Evolutionary conservation across 2,888 invertebrate species (phyloP).

Genomic region (Dusona sp.): DNA sequence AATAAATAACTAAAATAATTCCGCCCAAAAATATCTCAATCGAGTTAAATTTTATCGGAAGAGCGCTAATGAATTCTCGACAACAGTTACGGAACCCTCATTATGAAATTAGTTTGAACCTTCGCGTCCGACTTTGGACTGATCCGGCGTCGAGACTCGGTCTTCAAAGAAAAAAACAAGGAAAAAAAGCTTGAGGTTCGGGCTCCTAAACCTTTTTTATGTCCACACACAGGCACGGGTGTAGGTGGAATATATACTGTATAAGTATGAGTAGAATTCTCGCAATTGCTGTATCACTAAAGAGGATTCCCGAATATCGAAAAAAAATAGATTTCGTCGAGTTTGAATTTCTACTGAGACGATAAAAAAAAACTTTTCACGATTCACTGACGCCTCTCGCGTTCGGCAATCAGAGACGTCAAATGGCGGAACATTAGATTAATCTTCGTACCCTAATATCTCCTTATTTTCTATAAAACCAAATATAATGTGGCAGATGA

Average conservation of each 20-base stretch:
- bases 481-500: slow-evolving; percentile 48
- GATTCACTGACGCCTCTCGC: slow-evolving; percentile 19
- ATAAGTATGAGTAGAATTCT: not conserved
- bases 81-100: slow-evolving; percentile 73
- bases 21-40: slow-evolving; percentile 77
- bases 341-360: not conserved
- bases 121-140: slow-evolving; percentile 67
- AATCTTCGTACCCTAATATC: slow-evolving; percentile 38
- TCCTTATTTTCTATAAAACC: slow-evolving; percentile 24
- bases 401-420: slow-evolving; percentile 46
- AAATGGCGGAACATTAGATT: slow-evolving; percentile 48
- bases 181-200: slow-evolving; percentile 4
- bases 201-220: slow-evolving; percentile 14
- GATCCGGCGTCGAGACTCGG: slow-evolving; percentile 64
- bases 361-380: slow-evolving; percentile 46
- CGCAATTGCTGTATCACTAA: slow-evolving; percentile 30
- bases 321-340: slow-evolving; percentile 42
- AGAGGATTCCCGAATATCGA: slow-evolving; percentile 46
- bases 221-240: not conserved
- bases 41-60: slow-evolving; percentile 74
- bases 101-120: slow-evolving; percentile 81
- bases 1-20: slow-evolving; percentile 39
- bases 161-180: not conserved
- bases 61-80: slow-evolving; percentile 80
- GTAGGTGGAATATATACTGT: not conserved